phyloP scores from a whole-genome alignment of 2,797 vertebrate species.

The Argentina silus region DNA sequence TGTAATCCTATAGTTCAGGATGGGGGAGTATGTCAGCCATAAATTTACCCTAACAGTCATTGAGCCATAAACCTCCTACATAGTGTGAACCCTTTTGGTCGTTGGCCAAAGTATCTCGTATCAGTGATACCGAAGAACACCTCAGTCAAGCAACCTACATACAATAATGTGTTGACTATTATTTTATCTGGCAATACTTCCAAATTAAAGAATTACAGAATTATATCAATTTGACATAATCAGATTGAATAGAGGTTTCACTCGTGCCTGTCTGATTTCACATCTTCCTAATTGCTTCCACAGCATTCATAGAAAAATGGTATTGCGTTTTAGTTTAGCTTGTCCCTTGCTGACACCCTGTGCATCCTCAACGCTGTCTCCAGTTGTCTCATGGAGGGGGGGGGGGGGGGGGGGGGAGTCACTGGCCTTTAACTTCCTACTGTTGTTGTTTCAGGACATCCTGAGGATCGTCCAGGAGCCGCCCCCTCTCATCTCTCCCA shows the following conservation, averaged over 20 bases:
- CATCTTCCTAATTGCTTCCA: not conserved
- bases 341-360: not conserved
- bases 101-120: not conserved
- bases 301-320: not conserved
- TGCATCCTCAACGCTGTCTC: not conserved
- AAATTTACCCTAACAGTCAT: not conserved
- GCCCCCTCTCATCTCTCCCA: not conserved
- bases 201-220: not conserved
- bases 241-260: not conserved
- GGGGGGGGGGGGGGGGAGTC: too few species aligned
- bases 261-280: not conserved
- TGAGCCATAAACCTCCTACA: not conserved
- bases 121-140: not conserved
- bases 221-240: not conserved
- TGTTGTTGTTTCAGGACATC: constrained; percentile 63
- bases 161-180: not conserved
- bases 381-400: constrained; percentile 6
- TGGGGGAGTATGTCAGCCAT: not conserved
- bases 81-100: not conserved
- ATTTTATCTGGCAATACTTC: not conserved
- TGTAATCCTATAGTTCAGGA: not conserved
- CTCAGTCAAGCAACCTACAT: not conserved
- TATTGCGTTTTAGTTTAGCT: not conserved
- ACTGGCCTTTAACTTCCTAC: constrained; percentile 38
- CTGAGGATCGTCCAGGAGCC: constrained; percentile 22